A percentile compares a stretch with the other conserved stretches of the same genome.
Conservation (phyloP, 2,888 invertebrate genomes). For the Syrista parreyssii region DNA sequence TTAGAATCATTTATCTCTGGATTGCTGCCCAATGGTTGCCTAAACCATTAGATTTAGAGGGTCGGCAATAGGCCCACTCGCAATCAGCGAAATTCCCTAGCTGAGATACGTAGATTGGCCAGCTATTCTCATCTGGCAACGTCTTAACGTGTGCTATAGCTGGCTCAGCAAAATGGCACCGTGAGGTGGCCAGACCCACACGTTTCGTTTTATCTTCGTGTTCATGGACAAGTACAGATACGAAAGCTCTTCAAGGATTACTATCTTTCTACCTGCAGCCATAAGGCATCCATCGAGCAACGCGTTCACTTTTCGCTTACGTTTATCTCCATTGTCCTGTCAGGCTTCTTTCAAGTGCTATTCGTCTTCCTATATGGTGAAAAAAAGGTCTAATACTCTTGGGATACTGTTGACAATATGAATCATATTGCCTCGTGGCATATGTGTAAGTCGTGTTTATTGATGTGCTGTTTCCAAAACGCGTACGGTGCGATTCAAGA, state of each 20-base stretch:
- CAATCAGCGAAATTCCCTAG: neutral
- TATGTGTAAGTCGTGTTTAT: neutral
- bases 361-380: neutral
- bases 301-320: neutral
- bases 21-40: neutral
- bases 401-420: neutral
- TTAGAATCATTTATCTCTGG: neutral
- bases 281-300: neutral
- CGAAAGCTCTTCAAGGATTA: neutral
- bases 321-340: neutral
- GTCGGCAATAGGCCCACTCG: neutral
- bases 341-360: neutral
- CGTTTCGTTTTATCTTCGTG: neutral
- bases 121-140: neutral
- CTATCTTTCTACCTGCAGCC: neutral
- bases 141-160: neutral
- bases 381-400: neutral
- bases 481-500: neutral
- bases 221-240: conserved; percentile 1
- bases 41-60: neutral
- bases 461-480: neutral
- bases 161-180: neutral
- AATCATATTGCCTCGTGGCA: neutral
- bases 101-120: neutral
- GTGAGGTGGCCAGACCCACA: neutral